A percentile compares a stretch with the other conserved stretches of the same genome.
Conservation (phyloP, 1,140 invertebrate species). For the Hyles euphorbiae region DNA sequence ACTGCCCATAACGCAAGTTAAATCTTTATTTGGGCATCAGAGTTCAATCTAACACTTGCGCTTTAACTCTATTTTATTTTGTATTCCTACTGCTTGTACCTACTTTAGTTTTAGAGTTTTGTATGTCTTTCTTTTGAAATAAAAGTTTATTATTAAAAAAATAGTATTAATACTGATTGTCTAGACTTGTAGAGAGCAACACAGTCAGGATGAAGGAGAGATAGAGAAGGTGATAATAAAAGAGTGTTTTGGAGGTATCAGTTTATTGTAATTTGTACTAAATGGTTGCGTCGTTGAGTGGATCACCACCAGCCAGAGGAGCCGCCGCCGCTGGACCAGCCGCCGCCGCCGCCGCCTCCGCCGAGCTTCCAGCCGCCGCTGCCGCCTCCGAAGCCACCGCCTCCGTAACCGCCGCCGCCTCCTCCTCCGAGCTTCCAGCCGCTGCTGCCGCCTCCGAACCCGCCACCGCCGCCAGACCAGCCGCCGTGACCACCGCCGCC, state of each 20-base stretch:
- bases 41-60: too few species aligned
- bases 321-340: slow-evolving; percentile 32
- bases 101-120: too few species aligned
- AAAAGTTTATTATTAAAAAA: too few species aligned
- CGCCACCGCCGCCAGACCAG: slow-evolving; percentile 39
- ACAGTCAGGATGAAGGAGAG: too few species aligned
- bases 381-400: slow-evolving; percentile 21
- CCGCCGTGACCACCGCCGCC: slow-evolving; percentile 36
- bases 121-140: too few species aligned
- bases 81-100: too few species aligned
- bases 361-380: slow-evolving; percentile 19
- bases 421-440: slow-evolving; percentile 15
- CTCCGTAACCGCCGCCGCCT: slow-evolving; percentile 13
- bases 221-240: too few species aligned
- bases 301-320: slow-evolving; percentile 54
- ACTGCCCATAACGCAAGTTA: too few species aligned
- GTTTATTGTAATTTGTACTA: slow-evolving; percentile 42
- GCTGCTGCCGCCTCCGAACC: slow-evolving; percentile 13
- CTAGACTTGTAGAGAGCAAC: too few species aligned
- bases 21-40: too few species aligned
- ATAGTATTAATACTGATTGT: too few species aligned
- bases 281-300: slow-evolving; percentile 6
- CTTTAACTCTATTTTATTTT: too few species aligned
- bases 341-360: slow-evolving; percentile 29
- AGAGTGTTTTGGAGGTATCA: slow-evolving; percentile 27